Evolutionary conservation across 2,888 invertebrate species (phyloP), one percentile per base, ranked within the genome.

Genomic region (Cheilosia scutellata): DNA sequence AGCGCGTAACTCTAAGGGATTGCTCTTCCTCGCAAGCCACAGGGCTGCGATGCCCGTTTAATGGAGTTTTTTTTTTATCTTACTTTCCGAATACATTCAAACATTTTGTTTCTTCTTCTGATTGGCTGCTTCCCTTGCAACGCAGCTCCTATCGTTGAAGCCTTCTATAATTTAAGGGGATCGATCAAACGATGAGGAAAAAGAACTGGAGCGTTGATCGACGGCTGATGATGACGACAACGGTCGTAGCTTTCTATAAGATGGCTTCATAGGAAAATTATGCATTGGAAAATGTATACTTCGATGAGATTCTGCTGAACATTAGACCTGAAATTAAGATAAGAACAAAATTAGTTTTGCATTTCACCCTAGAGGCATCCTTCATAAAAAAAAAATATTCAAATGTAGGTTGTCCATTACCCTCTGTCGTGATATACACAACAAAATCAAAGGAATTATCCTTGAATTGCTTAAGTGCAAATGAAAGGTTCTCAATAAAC

Each of bases 1-100:
- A 87, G 79, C 87, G 89, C 72, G 80, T 87, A 84, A 88, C 88
- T 88, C 88, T 88, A 89, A 89, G 88, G 88, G 88, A 88, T 88
- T 88, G 89, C 89, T 87, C 88, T 88, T 89, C 87, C 87, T 84
- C 80, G 87, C 88, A 86, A 88, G 87, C 78, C 82, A 79, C 82
- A 16, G 83, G 72, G 57, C 82, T 72, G 25, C 60, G 77, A 20
- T 79, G 66, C 86, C 87, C 86, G 77, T 88, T 65, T 42, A 44
- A 51, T 82, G 27, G 51, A 77, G 71, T 49, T 72, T 55, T 51
- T 77, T 77, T 86, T 77, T 20, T 86, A 82, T 68, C 76, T 86
- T 7, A 63, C 55, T 62, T 68, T 58, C 29, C 51, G 68, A 82
- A 76, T 63, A 57, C 80, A 72, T 86, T 86, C 76, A 82, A 77